Conservation (phyloP, 2,113 vertebrate genomes). For the Prochilodus magdalenae region DNA sequence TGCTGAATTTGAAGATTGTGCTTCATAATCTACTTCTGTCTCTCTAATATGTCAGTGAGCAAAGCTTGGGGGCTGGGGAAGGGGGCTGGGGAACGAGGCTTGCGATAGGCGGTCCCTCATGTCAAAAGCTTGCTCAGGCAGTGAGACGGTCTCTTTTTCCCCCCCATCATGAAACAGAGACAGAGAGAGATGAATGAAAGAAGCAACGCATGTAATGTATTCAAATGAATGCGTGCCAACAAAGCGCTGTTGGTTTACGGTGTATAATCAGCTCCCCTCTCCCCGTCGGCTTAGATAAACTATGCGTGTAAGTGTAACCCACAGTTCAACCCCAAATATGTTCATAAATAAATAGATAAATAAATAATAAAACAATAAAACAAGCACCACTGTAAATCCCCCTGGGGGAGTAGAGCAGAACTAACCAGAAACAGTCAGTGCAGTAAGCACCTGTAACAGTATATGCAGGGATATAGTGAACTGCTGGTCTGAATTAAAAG, state of each 20-base stretch:
- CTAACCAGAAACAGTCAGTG: constrained; percentile 39
- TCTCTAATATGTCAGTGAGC: constrained; percentile 33
- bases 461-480: constrained; percentile 37
- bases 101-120: constrained; percentile 42
- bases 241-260: constrained; percentile 53
- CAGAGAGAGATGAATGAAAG: constrained; percentile 39
- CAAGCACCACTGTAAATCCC: constrained; percentile 4
- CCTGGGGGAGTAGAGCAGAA: constrained; percentile 24
- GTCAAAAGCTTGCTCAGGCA: constrained; percentile 41
- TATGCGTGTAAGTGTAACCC: constrained; percentile 47
- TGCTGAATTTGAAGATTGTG: constrained; percentile 38
- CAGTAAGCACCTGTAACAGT: constrained; percentile 44
- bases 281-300: constrained; percentile 42
- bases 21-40: constrained; percentile 19
- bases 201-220: constrained; percentile 54
- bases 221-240: constrained; percentile 54
- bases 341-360: constrained; percentile 53
- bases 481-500: constrained; percentile 49
- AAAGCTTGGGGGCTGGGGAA: constrained; percentile 14
- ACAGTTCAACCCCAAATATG: constrained; percentile 41
- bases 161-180: constrained; percentile 15
- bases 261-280: constrained; percentile 48
- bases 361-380: constrained; percentile 48
- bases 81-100: constrained; percentile 8
- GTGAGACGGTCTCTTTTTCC: constrained; percentile 38